Percentiles rank a stretch among this genome's conserved stretches.
These are phyloP conservation scores for Sebastes schlegelii DNA, from an alignment of 2,113 vertebrate genomes.

Conservation along the genomic window DNA sequence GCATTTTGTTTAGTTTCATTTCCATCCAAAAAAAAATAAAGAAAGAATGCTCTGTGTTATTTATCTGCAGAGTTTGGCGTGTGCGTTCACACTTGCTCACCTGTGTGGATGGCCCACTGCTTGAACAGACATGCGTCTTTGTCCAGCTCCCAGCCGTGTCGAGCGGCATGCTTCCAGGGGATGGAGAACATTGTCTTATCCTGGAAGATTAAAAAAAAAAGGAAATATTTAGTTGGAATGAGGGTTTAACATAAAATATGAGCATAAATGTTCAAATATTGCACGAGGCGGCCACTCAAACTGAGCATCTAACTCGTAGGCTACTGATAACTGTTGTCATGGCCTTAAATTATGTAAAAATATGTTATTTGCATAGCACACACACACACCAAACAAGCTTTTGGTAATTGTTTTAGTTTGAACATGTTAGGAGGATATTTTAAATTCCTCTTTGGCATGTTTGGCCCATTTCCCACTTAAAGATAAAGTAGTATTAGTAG, in stretches of 20 bases:
- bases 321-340: not conserved
- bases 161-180: slow-evolving; percentile 97
- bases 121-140: slow-evolving; percentile 95
- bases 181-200: slow-evolving; percentile 93
- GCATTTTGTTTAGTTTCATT: slow-evolving; percentile 1
- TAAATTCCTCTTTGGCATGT: not conserved
- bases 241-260: not conserved
- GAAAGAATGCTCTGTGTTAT: accelerated
- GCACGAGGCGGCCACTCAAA: not conserved
- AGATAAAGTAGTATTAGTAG: not conserved
- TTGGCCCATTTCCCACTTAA: not conserved
- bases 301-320: not conserved
- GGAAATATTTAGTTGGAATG: not conserved
- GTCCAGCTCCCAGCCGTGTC: slow-evolving; percentile 95
- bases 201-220: slow-evolving; percentile 70
- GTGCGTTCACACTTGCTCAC: slow-evolving; percentile 73
- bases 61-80: not conserved
- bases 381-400: not conserved
- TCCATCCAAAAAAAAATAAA: not conserved
- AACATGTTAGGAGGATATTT: not conserved
- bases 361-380: not conserved
- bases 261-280: not conserved
- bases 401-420: not conserved
- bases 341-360: not conserved
- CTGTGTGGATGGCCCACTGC: slow-evolving; percentile 96